Conservation (phyloP, 2,797 vertebrate species). For the Clangula hyemalis region DNA sequence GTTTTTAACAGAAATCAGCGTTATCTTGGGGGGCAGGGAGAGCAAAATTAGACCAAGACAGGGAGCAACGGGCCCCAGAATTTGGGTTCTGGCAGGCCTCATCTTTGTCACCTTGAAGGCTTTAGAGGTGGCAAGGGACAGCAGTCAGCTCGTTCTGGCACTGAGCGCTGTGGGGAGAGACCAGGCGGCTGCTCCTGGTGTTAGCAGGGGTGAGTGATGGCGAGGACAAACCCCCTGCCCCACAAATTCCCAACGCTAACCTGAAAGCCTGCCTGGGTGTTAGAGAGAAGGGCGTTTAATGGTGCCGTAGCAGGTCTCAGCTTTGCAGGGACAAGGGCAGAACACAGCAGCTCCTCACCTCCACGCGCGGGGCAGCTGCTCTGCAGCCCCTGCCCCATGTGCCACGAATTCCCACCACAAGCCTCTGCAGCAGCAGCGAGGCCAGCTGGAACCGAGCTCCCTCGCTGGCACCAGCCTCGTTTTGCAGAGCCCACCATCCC, state of each 20-base stretch:
- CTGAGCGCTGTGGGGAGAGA: neutral
- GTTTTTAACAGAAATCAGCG: neutral
- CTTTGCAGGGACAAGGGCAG: neutral
- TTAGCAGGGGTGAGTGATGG: rapidly evolving
- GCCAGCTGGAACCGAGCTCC: rapidly evolving
- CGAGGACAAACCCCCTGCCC: neutral
- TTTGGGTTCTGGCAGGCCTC: neutral
- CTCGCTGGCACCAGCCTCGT: neutral
- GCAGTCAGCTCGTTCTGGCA: neutral
- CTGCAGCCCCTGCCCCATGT: neutral
- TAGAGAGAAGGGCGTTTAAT: neutral
- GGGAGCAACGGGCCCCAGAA: neutral
- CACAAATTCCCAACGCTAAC: neutral
- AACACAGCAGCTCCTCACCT: neutral
- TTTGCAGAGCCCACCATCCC: neutral
- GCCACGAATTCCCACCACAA: neutral
- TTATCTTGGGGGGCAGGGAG: neutral
- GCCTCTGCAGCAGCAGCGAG: neutral
- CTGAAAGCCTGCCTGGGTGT: neutral
- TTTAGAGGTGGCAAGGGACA: neutral
- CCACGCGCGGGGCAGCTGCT: neutral
- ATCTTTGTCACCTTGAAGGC: neutral
- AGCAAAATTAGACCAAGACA: neutral
- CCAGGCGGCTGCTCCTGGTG: neutral
- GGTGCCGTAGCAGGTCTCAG: no score